Percentiles rank a stretch among this genome's conserved stretches.
phyloP scores from a whole-genome alignment of 2,888 invertebrate species.

The Aleiodes alternator region DNA sequence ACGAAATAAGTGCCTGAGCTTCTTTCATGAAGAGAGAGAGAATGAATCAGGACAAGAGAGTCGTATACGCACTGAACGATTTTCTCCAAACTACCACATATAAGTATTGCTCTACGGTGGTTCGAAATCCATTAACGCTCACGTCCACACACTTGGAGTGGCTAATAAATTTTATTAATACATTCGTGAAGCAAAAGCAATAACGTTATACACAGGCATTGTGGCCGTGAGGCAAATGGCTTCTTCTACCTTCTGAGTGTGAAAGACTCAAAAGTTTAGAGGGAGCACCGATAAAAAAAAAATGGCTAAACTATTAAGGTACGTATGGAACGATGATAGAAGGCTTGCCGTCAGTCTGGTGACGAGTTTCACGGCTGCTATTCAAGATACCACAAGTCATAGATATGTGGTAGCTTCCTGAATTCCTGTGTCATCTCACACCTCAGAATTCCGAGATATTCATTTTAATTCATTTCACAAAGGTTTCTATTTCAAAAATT shows the following conservation, averaged over 20 bases:
- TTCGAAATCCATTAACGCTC: conserved; percentile 70
- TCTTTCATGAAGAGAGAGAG: conserved; percentile 3
- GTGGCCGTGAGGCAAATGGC: conserved; percentile 51
- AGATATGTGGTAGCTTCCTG: conserved; percentile 59
- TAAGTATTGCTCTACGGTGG: conserved; percentile 15
- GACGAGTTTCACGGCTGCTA: conserved; percentile 52
- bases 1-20: not conserved
- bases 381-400: conserved; percentile 52
- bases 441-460: not conserved
- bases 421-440: conserved; percentile 55
- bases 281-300: conserved; percentile 37
- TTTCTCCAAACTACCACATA: conserved; percentile 22
- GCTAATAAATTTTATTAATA: conserved; percentile 73
- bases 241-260: conserved; percentile 21
- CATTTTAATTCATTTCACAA: conserved; percentile 7
- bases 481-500: conserved; percentile 19
- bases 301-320: conserved; percentile 63
- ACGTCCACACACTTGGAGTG: conserved; percentile 62
- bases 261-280: conserved; percentile 38
- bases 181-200: conserved; percentile 66
- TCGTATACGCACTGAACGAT: conserved; percentile 21
- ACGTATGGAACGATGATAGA: conserved; percentile 63
- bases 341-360: conserved; percentile 58
- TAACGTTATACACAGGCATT: conserved; percentile 65
- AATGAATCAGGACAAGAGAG: conserved; percentile 5